Evolutionary conservation across 2,888 invertebrate species (phyloP).

Genomic region (Hyposoter dolosus): DNA sequence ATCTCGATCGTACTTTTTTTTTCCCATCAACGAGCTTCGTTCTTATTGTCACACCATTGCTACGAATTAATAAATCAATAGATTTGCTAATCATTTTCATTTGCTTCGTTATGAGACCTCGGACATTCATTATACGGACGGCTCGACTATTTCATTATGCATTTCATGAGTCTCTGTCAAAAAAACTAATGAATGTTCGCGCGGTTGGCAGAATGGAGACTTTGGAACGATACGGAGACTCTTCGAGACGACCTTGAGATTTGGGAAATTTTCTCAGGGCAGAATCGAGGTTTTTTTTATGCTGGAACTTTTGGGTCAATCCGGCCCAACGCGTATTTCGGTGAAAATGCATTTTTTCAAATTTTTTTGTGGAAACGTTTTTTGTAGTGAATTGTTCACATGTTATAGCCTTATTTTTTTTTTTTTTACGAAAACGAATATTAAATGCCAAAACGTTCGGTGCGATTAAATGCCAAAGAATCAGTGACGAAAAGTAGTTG

Average conservation of each 20-base stretch:
- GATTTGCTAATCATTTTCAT: conserved; percentile 1
- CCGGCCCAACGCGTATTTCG: too few relatives aligned
- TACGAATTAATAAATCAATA: background rate
- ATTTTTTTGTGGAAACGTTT: too few relatives aligned
- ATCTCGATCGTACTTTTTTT: background rate
- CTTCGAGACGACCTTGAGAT: background rate
- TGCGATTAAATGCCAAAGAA: too few relatives aligned
- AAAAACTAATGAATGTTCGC: background rate
- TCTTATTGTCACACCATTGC: background rate
- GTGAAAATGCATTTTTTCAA: too few relatives aligned
- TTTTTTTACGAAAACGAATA: too few relatives aligned
- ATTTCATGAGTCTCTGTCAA: background rate
- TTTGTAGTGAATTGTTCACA: too few relatives aligned
- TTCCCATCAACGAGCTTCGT: background rate
- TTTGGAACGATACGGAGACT: background rate
- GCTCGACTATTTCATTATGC: conserved; percentile 10
- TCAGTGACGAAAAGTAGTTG: too few relatives aligned
- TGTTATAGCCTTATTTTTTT: too few relatives aligned
- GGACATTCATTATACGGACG: background rate
- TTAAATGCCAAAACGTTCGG: too few relatives aligned
- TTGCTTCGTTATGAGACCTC: conserved; percentile 7
- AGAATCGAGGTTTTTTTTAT: too few relatives aligned
- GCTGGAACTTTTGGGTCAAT: too few relatives aligned
- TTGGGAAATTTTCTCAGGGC: background rate
- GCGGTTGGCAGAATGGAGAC: background rate